Evolutionary conservation across 2,888 invertebrate genomes (phyloP).

Genomic region (Leucania comma): DNA sequence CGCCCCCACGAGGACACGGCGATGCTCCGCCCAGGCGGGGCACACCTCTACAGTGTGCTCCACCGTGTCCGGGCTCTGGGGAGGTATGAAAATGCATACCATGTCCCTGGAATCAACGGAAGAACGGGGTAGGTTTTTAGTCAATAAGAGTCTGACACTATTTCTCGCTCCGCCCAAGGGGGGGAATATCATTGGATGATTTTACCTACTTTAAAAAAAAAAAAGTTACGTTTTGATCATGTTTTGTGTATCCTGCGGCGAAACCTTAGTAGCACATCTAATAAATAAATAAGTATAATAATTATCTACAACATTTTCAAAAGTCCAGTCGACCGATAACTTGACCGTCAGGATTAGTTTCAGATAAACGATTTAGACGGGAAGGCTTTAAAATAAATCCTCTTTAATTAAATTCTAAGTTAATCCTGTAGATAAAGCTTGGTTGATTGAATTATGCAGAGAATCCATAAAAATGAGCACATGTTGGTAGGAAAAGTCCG

Average conservation of each 20-base stretch:
- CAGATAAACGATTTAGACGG: constrained; percentile 19
- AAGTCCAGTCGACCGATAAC: neutral
- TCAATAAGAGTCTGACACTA: too few relatives aligned
- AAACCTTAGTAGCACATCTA: neutral
- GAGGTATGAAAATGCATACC: too few relatives aligned
- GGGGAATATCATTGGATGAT: too few relatives aligned
- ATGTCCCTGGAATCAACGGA: too few relatives aligned
- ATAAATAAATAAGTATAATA: neutral
- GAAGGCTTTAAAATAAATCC: constrained; percentile 43
- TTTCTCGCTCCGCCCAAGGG: too few relatives aligned
- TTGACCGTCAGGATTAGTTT: constrained; percentile 13
- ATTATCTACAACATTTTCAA: constrained; percentile 13
- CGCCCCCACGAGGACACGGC: too few relatives aligned
- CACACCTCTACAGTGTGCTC: too few relatives aligned
- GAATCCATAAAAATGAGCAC: constrained; percentile 15
- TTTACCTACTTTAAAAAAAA: too few relatives aligned
- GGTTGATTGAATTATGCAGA: constrained; percentile 32
- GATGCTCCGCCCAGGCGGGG: too few relatives aligned
- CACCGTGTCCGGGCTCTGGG: too few relatives aligned
- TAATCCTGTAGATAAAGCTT: constrained; percentile 21
- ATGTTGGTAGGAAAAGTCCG: neutral
- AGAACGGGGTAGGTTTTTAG: too few relatives aligned
- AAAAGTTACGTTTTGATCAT: too few relatives aligned
- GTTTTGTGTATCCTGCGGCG: neutral
- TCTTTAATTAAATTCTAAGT: constrained; percentile 38